Percentiles rank a stretch among this genome's conserved stretches.
phyloP scores from a whole-genome alignment of 2,888 invertebrate genomes.

The Exephanes ischioxanthus region DNA sequence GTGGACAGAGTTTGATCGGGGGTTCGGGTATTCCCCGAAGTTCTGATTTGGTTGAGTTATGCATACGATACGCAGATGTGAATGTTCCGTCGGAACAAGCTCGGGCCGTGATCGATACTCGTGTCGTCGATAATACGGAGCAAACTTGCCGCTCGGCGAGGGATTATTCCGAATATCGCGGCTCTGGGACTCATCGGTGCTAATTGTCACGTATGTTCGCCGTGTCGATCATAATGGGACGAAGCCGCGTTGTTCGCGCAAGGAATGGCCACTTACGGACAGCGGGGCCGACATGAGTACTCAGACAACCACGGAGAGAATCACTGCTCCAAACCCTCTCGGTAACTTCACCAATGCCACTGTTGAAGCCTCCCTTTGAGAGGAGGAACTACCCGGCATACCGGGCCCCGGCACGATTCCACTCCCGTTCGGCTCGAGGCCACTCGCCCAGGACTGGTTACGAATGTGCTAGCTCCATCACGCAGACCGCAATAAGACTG shows the following conservation, averaged over 20 bases:
- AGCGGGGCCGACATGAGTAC: slow-evolving; percentile 40
- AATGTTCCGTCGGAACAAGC: background rate
- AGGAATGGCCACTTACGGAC: slow-evolving; percentile 48
- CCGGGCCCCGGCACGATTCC: slow-evolving; percentile 8
- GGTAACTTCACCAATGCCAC: slow-evolving; percentile 1
- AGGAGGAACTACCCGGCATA: slow-evolving; percentile 14
- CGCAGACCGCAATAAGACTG: slow-evolving; percentile 46
- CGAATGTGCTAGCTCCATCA: slow-evolving; percentile 40
- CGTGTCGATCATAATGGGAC: slow-evolving; percentile 51
- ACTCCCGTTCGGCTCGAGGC: slow-evolving; percentile 38
- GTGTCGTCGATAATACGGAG: slow-evolving; percentile 13
- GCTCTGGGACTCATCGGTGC: slow-evolving; percentile 7
- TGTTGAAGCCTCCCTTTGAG: slow-evolving; percentile 52
- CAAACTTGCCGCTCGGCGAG: background rate
- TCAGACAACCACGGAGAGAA: slow-evolving; percentile 47
- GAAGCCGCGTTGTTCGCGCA: slow-evolving; percentile 54
- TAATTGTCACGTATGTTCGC: slow-evolving; percentile 30
- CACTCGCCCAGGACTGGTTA: slow-evolving; percentile 35
- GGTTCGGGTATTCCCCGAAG: background rate
- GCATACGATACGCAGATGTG: background rate
- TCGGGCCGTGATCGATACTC: slow-evolving; percentile 9
- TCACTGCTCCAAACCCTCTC: slow-evolving; percentile 33
- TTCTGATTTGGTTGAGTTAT: background rate
- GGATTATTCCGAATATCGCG: slow-evolving; percentile 8
- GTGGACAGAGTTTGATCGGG: background rate